Percentiles rank a stretch among this genome's conserved stretches.
Conservation (phyloP, 1,140 invertebrate genomes). For the Pogonus chalceus region DNA sequence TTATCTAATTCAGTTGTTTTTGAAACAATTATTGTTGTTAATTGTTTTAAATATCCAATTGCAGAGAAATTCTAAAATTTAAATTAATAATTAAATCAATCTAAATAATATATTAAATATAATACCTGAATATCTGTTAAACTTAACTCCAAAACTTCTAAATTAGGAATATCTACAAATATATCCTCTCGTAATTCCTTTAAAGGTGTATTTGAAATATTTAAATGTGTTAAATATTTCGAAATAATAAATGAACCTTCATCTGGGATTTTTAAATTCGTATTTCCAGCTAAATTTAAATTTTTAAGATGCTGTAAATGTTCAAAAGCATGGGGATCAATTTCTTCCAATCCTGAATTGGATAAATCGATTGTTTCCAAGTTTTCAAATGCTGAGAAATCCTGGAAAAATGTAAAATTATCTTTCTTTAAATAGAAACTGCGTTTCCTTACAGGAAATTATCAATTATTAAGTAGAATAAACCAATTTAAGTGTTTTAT, state of each 20-base stretch:
- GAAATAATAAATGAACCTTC: slow-evolving; percentile 8
- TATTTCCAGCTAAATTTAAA: slow-evolving; percentile 14
- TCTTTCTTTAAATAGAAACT: background rate
- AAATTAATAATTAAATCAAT: background rate
- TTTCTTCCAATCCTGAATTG: slow-evolving; percentile 10
- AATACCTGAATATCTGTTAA: slow-evolving; percentile 32
- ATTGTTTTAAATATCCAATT: background rate
- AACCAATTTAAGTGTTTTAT: no score
- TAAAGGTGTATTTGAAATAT: slow-evolving; percentile 15
- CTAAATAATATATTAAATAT: background rate
- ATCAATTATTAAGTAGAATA: no score
- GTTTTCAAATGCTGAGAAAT: slow-evolving; percentile 4
- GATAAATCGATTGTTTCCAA: slow-evolving; percentile 16
- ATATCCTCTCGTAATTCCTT: background rate
- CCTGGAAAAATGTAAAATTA: slow-evolving; percentile 8
- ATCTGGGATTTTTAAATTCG: slow-evolving; percentile 12
- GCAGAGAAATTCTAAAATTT: slow-evolving; percentile 3
- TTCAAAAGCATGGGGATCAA: slow-evolving; percentile 10
- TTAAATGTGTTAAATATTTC: slow-evolving; percentile 7
- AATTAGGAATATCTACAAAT: slow-evolving; percentile 16
- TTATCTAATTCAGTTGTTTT: background rate
- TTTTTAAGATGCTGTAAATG: slow-evolving; percentile 7
- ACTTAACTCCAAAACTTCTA: slow-evolving; percentile 35
- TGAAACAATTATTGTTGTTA: slow-evolving; percentile 9
- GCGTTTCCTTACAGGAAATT: no score